A percentile compares a stretch with the other conserved stretches of the same genome.
Conservation (phyloP, 2,113 vertebrate genomes). For the Talpa occidentalis region DNA sequence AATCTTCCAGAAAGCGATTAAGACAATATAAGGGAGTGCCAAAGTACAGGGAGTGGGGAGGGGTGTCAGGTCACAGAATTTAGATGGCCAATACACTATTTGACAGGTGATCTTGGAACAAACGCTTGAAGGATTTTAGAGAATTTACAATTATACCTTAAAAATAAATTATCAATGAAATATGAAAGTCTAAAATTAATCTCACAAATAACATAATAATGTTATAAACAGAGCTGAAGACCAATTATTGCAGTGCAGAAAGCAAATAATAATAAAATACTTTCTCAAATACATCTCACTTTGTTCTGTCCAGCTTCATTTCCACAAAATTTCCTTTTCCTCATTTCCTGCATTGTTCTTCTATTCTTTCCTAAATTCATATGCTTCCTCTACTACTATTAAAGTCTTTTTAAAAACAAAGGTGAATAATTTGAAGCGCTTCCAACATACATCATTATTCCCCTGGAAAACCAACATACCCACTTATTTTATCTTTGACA, state of each 20-base stretch:
- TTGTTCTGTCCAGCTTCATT: background rate
- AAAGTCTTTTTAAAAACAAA: background rate
- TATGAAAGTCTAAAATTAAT: background rate
- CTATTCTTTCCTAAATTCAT: background rate
- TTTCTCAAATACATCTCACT: background rate
- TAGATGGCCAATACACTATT: background rate
- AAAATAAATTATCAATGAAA: background rate
- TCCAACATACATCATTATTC: slow-evolving; percentile 1
- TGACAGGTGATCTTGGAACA: background rate
- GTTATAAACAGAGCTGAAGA: background rate
- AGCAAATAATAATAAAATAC: background rate
- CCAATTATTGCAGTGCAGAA: background rate
- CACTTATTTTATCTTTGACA: background rate
- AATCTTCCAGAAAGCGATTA: background rate
- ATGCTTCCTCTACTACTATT: background rate
- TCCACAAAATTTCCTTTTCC: background rate
- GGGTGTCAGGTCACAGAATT: background rate
- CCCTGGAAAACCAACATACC: background rate
- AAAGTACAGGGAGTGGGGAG: background rate
- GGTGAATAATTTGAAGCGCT: slow-evolving; percentile 18
- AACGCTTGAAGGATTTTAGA: background rate
- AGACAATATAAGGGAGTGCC: background rate
- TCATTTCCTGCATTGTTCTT: background rate
- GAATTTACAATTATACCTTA: background rate
- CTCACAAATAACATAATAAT: background rate